phyloP scores from a whole-genome alignment of 2,888 invertebrate genomes.

The Hydroisotoma schaefferi region DNA sequence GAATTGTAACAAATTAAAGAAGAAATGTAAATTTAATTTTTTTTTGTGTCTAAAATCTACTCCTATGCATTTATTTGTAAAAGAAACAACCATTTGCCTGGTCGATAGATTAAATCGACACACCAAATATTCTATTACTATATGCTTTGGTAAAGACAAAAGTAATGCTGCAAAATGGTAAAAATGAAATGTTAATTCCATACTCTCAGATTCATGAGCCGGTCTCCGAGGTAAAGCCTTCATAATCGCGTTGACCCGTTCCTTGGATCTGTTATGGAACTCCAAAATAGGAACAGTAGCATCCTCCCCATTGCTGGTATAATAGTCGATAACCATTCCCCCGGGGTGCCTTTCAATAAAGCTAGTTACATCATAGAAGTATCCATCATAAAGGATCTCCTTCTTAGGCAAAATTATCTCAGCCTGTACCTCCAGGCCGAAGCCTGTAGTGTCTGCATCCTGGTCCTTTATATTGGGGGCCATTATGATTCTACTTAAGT shows the following conservation, averaged over 20 bases:
- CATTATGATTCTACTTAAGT: no score
- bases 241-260: slow-evolving; percentile 24
- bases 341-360: slow-evolving; percentile 28
- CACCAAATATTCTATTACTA: background rate
- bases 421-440: slow-evolving; percentile 12
- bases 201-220: slow-evolving; percentile 29
- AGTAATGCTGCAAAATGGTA: slow-evolving; percentile 4
- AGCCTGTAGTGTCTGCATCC: background rate
- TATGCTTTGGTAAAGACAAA: background rate
- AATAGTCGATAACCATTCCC: slow-evolving; percentile 29
- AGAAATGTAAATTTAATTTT: slow-evolving; percentile 1
- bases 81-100: no score
- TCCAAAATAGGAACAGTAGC: slow-evolving; percentile 28
- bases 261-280: slow-evolving; percentile 26
- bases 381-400: slow-evolving; percentile 30
- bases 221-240: slow-evolving; percentile 18
- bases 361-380: slow-evolving; percentile 29
- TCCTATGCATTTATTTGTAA: no score
- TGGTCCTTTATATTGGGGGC: slow-evolving; percentile 23
- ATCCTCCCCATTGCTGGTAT: slow-evolving; percentile 26
- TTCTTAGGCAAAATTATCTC: slow-evolving; percentile 19
- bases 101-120: background rate
- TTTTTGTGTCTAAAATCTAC: no score
- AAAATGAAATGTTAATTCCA: background rate
- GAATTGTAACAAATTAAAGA: background rate